These are phyloP conservation scores for Lasioglossum villosulum DNA, from an alignment of 2,888 invertebrate species.

Conservation along the genomic window DNA sequence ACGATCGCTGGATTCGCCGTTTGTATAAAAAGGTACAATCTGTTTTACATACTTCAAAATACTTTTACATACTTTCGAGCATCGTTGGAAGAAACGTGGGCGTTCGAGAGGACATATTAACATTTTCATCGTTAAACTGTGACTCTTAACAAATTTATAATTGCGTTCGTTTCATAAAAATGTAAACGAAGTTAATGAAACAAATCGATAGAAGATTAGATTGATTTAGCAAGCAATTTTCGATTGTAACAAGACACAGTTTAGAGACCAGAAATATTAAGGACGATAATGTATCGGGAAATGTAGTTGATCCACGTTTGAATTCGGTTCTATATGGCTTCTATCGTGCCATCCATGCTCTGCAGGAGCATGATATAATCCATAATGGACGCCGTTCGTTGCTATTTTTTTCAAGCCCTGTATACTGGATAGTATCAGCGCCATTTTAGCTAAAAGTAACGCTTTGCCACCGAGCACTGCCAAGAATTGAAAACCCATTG, in stretches of 20 bases:
- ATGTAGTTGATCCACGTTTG: slow-evolving; percentile 50
- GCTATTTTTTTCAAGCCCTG: slow-evolving; percentile 92
- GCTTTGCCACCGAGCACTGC: slow-evolving; percentile 94
- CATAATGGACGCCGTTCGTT: slow-evolving; percentile 91
- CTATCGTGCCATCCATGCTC: slow-evolving; percentile 83
- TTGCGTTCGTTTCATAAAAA: neutral
- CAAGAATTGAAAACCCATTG: slow-evolving; percentile 94
- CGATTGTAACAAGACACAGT: neutral
- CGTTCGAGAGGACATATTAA: neutral
- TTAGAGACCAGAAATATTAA: neutral
- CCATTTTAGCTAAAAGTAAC: slow-evolving; percentile 92
- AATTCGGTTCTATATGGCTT: slow-evolving; percentile 72
- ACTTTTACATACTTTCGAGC: neutral
- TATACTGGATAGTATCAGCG: slow-evolving; percentile 91
- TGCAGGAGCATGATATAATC: slow-evolving; percentile 88
- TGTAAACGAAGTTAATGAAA: too few relatives aligned
- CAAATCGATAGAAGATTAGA: too few relatives aligned
- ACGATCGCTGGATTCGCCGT: neutral
- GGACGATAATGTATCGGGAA: slow-evolving; percentile 35
- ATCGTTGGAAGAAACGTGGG: neutral
- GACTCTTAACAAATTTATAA: neutral
- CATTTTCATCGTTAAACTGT: neutral
- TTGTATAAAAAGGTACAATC: slow-evolving; percentile 10
- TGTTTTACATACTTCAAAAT: neutral
- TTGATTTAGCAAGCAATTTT: neutral